Percentiles rank a stretch among this genome's conserved stretches.
Conservation (phyloP, 2,888 invertebrate species). For the Cheilosia vulpina region DNA sequence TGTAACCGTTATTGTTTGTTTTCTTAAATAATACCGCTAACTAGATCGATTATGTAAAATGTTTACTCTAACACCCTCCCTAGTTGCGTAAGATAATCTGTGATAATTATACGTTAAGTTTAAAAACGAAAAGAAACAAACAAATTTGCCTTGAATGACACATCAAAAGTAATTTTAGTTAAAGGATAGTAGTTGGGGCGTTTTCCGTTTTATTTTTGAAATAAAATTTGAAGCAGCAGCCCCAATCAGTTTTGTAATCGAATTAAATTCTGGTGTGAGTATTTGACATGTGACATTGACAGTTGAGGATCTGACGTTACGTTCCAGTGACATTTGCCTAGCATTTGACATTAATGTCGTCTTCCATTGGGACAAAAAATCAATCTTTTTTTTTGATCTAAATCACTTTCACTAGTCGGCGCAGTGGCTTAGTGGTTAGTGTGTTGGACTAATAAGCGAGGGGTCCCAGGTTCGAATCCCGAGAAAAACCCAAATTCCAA, state of each 20-base stretch:
- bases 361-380: no score
- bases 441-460: no score
- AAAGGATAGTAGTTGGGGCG: background rate
- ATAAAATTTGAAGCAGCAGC: slow-evolving; percentile 39
- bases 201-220: slow-evolving; percentile 64
- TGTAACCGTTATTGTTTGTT: slow-evolving; percentile 15
- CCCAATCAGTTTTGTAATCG: slow-evolving; percentile 46
- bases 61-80: slow-evolving; percentile 9
- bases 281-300: background rate
- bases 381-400: no score
- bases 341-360: background rate
- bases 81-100: slow-evolving; percentile 66
- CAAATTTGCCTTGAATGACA: slow-evolving; percentile 19
- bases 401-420: no score
- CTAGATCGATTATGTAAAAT: slow-evolving; percentile 25
- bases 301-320: background rate
- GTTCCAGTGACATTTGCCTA: background rate
- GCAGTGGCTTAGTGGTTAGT: no score
- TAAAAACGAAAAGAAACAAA: slow-evolving; percentile 40
- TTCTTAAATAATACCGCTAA: slow-evolving; percentile 26
- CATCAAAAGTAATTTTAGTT: slow-evolving; percentile 39
- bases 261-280: slow-evolving; percentile 6
- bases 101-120: slow-evolving; percentile 67
- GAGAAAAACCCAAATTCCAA: no score
- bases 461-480: no score